Conservation (phyloP, 1,140 invertebrate species). For the Manduca sexta region DNA sequence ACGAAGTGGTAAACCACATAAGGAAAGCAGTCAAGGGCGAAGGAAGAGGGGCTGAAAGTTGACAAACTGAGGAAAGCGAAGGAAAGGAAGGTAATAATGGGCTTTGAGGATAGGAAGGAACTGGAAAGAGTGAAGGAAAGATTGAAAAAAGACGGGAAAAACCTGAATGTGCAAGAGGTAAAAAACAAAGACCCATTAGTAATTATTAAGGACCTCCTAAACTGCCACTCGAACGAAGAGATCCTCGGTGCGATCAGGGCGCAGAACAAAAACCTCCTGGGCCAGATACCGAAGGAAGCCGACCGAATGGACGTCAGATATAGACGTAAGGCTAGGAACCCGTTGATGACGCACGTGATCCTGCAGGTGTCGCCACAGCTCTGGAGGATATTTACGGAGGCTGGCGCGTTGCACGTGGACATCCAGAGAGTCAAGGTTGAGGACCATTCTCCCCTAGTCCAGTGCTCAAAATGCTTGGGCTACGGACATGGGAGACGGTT, state of each 20-base stretch:
- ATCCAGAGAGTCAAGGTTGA: too few species aligned
- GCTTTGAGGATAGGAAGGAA: background rate
- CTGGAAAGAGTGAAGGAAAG: background rate
- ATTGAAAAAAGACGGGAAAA: background rate
- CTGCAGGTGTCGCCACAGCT: too few species aligned
- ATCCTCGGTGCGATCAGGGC: background rate
- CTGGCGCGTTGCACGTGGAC: too few species aligned
- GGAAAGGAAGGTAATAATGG: background rate
- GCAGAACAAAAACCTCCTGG: slow-evolving; percentile 6
- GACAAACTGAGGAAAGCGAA: background rate
- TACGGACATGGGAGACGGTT: too few species aligned
- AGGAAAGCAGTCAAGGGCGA: too few species aligned
- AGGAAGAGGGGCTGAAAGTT: too few species aligned
- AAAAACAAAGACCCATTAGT: too few species aligned
- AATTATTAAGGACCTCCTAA: slow-evolving; percentile 3
- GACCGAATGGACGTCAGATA: background rate
- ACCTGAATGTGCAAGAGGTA: background rate
- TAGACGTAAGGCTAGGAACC: slow-evolving; percentile 10
- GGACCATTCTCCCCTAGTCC: too few species aligned
- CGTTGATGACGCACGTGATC: slow-evolving; percentile 5
- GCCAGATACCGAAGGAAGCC: slow-evolving; percentile 1
- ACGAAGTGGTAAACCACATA: background rate
- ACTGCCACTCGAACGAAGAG: slow-evolving; percentile 5
- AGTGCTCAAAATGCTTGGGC: too few species aligned
- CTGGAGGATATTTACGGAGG: too few species aligned